Evolutionary conservation across 1,140 invertebrate species (phyloP).

Genomic region (Aleiodes sp.): DNA sequence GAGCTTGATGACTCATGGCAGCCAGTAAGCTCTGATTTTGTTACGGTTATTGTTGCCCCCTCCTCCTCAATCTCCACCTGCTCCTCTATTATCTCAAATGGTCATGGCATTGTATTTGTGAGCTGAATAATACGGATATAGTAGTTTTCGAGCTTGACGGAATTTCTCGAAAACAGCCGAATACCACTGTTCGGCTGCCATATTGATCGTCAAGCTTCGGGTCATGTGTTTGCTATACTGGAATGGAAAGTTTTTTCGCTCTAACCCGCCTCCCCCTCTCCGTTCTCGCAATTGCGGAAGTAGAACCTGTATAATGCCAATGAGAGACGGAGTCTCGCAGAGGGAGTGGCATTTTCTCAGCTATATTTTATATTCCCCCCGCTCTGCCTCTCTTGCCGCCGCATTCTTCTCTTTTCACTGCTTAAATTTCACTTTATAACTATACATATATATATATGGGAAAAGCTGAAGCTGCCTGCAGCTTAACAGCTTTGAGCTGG

Average conservation of each 20-base stretch:
- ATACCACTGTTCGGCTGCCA: conserved; percentile 1
- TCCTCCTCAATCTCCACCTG: not conserved
- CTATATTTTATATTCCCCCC: not conserved
- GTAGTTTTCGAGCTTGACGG: conserved; percentile 35
- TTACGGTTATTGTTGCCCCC: not conserved
- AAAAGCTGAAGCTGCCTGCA: not conserved
- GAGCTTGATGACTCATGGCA: conserved; percentile 1
- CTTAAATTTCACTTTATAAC: not conserved
- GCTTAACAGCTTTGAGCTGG: conserved; percentile 33
- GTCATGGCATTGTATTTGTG: conserved; percentile 11
- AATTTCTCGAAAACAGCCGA: conserved; percentile 37
- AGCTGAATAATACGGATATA: conserved; percentile 21
- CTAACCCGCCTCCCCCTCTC: not conserved
- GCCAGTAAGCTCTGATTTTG: not conserved
- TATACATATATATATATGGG: conserved; percentile 7
- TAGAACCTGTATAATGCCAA: conserved; percentile 5
- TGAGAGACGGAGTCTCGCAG: too few species aligned
- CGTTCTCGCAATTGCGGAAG: not conserved
- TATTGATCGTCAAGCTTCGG: conserved; percentile 14
- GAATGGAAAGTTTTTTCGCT: conserved; percentile 1
- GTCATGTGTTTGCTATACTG: not conserved
- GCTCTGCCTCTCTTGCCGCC: not conserved
- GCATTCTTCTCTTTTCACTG: not conserved
- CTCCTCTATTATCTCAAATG: not conserved
- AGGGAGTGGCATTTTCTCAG: not conserved